Conservation (phyloP, 2,888 invertebrate genomes). For the Melinaea marsaeus region DNA sequence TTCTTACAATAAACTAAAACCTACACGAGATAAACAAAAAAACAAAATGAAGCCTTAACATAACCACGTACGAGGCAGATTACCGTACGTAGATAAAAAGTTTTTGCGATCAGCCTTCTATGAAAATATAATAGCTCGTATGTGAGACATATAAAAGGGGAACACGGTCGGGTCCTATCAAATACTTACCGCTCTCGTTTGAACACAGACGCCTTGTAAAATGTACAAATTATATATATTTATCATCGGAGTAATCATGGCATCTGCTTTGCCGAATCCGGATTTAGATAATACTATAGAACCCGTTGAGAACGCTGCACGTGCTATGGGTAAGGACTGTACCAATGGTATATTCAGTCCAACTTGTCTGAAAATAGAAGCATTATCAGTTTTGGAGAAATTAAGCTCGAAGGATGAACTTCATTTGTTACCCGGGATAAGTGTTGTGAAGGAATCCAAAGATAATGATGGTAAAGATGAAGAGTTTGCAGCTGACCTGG, state of each 20-base stretch:
- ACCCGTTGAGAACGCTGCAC: constrained; percentile 50
- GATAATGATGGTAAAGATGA: constrained; percentile 80
- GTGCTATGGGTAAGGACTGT: constrained; percentile 62
- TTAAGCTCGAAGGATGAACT: constrained; percentile 64
- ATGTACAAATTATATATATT: constrained; percentile 54
- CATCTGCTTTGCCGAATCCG: constrained; percentile 57
- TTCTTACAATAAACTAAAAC: constrained; percentile 60
- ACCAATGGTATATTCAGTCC: constrained; percentile 63
- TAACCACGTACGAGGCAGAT: constrained; percentile 29
- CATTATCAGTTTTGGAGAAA: constrained; percentile 63
- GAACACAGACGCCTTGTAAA: constrained; percentile 53
- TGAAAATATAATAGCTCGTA: constrained; percentile 73
- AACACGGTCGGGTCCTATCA: constrained; percentile 64
- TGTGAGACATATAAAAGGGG: constrained; percentile 73
- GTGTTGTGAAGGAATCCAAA: constrained; percentile 78
- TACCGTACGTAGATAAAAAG: constrained; percentile 32
- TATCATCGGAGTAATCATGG: constrained; percentile 38
- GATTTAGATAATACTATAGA: constrained; percentile 51
- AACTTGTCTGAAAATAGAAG: constrained; percentile 68
- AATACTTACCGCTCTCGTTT: constrained; percentile 55
- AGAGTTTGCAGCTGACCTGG: constrained; percentile 84
- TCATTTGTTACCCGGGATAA: constrained; percentile 71
- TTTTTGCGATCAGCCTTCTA: constrained; percentile 71
- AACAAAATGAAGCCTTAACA: constrained; percentile 37
- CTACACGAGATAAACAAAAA: constrained; percentile 17